phyloP scores from a whole-genome alignment of 2,888 invertebrate species.

The Phyllotreta striolata region DNA sequence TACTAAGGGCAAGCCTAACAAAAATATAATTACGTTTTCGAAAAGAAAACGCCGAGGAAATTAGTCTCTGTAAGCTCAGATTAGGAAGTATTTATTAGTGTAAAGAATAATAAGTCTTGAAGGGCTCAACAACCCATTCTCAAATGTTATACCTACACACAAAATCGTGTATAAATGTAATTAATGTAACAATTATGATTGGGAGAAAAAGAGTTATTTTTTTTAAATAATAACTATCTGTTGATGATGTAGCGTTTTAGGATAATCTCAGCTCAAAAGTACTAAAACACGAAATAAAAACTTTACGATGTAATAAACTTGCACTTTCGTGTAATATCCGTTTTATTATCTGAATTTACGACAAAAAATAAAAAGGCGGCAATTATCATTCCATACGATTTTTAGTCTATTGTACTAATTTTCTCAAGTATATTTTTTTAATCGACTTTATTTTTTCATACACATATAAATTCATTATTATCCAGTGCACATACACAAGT shows the following conservation, averaged over 20 bases:
- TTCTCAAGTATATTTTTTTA: conserved; percentile 8
- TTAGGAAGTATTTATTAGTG: no score
- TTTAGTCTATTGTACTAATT: conserved; percentile 3
- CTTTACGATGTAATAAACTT: conserved; percentile 28
- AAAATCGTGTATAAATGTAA: no score
- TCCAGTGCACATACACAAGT: no score
- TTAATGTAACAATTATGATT: no score
- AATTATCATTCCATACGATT: conserved; percentile 20
- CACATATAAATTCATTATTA: no score
- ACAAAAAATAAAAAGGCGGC: conserved; percentile 19
- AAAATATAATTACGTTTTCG: conserved; percentile 3
- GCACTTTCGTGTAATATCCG: conserved; percentile 27
- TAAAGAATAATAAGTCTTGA: no score
- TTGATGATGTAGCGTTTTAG: conserved; percentile 22
- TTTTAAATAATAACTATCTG: conserved; percentile 17
- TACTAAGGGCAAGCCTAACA: conserved; percentile 16
- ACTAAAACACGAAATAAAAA: conserved; percentile 26
- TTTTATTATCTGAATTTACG: conserved; percentile 25
- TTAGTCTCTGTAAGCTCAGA: no score
- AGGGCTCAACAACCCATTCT: no score
- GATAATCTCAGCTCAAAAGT: conserved; percentile 21
- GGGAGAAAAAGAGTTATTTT: neutral
- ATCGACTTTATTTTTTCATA: no score
- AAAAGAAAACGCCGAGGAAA: no score
- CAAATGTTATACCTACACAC: no score